These are phyloP conservation scores for Lanius collurio DNA, from an alignment of 2,113 vertebrate species.

Conservation along the genomic window DNA sequence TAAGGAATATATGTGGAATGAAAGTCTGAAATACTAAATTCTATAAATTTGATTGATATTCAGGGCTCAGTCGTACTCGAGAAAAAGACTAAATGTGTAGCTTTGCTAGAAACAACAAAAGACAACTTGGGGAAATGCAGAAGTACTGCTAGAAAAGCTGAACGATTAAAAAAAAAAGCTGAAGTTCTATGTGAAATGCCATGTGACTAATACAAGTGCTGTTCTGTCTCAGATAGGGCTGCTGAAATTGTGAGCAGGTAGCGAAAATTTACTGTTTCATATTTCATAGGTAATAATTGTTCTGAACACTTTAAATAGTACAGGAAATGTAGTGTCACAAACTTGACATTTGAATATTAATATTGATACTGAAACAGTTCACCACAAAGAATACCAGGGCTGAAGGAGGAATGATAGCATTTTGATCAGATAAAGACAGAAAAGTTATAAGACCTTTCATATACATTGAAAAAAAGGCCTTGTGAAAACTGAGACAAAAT, in stretches of 20 bases:
- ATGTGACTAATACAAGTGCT: not conserved
- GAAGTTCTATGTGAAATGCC: not conserved
- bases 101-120: constrained; percentile 25
- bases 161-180: not conserved
- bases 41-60: constrained; percentile 1
- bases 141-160: not conserved
- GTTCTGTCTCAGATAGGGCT: constrained; percentile 48
- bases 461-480: not conserved
- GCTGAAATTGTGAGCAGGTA: constrained; percentile 54
- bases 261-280: constrained; percentile 63
- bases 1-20: not conserved
- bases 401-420: constrained; percentile 37
- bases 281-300: constrained; percentile 69
- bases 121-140: constrained; percentile 13
- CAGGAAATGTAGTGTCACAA: constrained; percentile 74
- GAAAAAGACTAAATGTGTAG: constrained; percentile 10
- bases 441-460: constrained; percentile 28
- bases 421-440: constrained; percentile 51
- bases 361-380: constrained; percentile 75
- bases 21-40: constrained; percentile 3
- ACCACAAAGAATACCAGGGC: constrained; percentile 69
- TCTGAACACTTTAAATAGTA: constrained; percentile 68
- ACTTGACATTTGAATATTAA: constrained; percentile 79
- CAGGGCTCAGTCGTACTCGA: not conserved
- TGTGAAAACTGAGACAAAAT: not conserved